Evolutionary conservation across 2,797 vertebrate species (phyloP).

Genomic region (Coregonus sp.): DNA sequence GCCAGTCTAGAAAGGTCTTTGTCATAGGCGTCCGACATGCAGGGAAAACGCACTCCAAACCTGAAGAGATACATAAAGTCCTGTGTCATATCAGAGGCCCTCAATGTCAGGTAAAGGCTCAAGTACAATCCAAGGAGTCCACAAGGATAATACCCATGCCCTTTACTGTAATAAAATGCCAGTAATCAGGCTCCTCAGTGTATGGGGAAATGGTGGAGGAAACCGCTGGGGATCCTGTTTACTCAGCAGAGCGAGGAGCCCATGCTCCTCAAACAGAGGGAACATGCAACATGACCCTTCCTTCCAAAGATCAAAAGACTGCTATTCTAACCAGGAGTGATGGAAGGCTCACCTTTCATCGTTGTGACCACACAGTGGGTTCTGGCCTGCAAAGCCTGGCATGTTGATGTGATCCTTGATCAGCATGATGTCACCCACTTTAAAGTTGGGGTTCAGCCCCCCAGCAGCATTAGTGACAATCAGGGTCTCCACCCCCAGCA

Average conservation of each 20-base stretch:
- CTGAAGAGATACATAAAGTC: slow-evolving; percentile 51
- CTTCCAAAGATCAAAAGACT: not conserved
- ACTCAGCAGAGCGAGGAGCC: not conserved
- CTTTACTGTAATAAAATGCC: not conserved
- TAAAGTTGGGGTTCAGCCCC: slow-evolving; percentile 74
- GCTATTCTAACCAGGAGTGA: not conserved
- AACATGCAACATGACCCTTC: not conserved
- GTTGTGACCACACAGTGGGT: slow-evolving; percentile 73
- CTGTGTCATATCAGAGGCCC: not conserved
- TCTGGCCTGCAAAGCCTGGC: slow-evolving; percentile 79
- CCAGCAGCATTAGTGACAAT: slow-evolving; percentile 87
- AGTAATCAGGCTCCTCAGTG: not conserved
- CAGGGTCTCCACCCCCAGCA: slow-evolving; percentile 80
- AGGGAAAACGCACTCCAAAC: slow-evolving; percentile 83
- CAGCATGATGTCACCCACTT: slow-evolving; percentile 86
- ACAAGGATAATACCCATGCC: not conserved
- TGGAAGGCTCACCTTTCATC: slow-evolving; percentile 65
- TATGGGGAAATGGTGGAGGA: not conserved
- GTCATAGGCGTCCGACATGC: slow-evolving; percentile 86
- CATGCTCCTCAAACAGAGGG: not conserved
- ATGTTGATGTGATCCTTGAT: slow-evolving; percentile 86
- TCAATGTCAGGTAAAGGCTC: not conserved
- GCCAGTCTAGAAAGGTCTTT: slow-evolving; percentile 65
- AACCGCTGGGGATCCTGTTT: not conserved
- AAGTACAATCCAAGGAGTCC: not conserved